Percentiles rank a stretch among this genome's conserved stretches.
Conservation (phyloP, 2,797 vertebrate genomes). For the Limnodromus scolopaceus region DNA sequence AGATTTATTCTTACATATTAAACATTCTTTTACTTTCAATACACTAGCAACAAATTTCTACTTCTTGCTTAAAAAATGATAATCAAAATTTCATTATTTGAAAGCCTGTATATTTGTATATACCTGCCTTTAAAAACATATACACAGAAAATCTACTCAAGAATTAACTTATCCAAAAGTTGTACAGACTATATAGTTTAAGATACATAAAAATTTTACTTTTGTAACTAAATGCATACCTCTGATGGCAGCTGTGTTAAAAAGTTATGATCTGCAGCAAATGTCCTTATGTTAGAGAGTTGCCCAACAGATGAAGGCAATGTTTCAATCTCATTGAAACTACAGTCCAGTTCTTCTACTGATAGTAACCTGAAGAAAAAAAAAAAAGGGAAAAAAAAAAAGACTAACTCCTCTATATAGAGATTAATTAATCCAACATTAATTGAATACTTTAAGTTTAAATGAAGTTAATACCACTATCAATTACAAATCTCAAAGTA, state of each 20-base stretch:
- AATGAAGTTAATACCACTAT: not conserved
- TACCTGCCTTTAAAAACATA: not conserved
- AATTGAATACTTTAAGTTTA: not conserved
- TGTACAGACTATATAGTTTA: not conserved
- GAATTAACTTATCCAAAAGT: not conserved
- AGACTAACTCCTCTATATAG: not conserved
- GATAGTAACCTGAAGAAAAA: not conserved
- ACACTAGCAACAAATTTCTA: not conserved
- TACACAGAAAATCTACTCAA: not conserved
- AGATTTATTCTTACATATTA: not conserved
- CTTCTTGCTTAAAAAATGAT: not conserved
- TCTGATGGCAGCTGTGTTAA: conserved; percentile 89
- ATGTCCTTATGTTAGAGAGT: conserved; percentile 88
- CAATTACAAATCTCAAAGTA: not conserved
- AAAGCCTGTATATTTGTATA: not conserved
- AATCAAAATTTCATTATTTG: not conserved
- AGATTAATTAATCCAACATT: not conserved
- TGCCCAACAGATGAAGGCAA: conserved; percentile 89
- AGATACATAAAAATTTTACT: not conserved
- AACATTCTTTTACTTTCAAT: not conserved
- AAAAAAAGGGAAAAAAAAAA: not conserved
- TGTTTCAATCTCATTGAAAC: conserved; percentile 93
- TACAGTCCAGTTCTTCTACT: conserved; percentile 84
- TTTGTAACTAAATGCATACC: conserved; percentile 46
- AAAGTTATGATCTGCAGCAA: conserved; percentile 95